Evolutionary conservation across 1,140 invertebrate species (phyloP), one percentile per base, ranked within the genome.

Genomic region (Euura lappo): DNA sequence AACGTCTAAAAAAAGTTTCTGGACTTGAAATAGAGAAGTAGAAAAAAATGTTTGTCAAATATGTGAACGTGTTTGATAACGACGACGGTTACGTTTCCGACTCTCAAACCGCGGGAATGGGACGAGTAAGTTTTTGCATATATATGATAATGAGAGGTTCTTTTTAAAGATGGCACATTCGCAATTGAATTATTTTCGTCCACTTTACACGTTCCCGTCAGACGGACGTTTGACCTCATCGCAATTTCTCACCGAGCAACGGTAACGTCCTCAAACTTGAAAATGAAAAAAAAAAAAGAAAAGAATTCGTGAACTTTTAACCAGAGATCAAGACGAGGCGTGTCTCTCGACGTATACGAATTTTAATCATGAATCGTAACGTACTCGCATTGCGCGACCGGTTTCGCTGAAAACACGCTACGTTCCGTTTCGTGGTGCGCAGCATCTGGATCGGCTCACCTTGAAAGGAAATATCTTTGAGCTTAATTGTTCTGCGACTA

Each of bases 31-130:
- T 28, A 28, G 1, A 28, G 28, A 28, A 28, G 28, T 1, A 28
- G 28, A 60, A 60, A 60, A 68, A 68, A 13, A 79, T 79, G 79
- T 79, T 80, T 71, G 71, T 79, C 68, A 79, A 78, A 45, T 74
- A 76, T 75, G 72, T 73, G 65, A 75, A 80, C 47, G 65, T 79
- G 72, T 79, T 80, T 70, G 72, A 60, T 60, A 60, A 68, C 60
- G 79, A 79, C 78, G 79, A 80, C 28, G 79, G 78, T 10, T 80
- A 80, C 73, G 74, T 11, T 8, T 80, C 79, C 7, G 79, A 80
- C 66, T 70, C 74, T 46, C 64, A 74, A 8, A 74, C 78, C 75
- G 51, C 51, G 8, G 71, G 78, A 77, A 75, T 45, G 71, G 8
- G 8, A 10, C 13, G 42, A 10, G 66, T 68, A 28, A 68, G 66